Base-by-base conservation (phyloP, 2,888 invertebrate genomes). In the Leptogaster cylindrica region DNA sequence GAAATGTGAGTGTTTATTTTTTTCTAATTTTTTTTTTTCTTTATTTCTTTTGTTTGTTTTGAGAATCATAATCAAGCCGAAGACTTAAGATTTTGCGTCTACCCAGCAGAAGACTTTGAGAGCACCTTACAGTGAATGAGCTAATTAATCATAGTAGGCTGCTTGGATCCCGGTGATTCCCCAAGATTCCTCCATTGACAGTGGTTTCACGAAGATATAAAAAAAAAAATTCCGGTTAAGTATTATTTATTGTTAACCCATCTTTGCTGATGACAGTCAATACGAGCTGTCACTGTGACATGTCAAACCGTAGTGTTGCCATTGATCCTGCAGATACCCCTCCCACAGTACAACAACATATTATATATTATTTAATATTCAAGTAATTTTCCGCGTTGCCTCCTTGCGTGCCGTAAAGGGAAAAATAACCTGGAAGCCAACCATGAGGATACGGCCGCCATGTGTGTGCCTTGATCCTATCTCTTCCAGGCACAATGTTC, bases 71-170 rank as follows among this genome's bases (percentile, higher is more conserved):
- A 55, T 55, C 20, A 36, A 20, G 23, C 20, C n/a, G 36, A 12
- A 18, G 52, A 10, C 39, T 58, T 58, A 41, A 20, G 63, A 25
- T 27, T n/a, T n/a, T n/a, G n/a, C n/a, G n/a, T 18, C 20, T 41
- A 2, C 41, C 33, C 4, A 41, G 16, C 46, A 44, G 46, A 46
- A 46, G 44, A 31, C 41, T 44, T 18, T 31, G 46, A 63, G 28
- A 44, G 28, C 20, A 39, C 18, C 20, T 63, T 31, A 16, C 20
- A 46, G 63, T 44, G 46, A 44, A 16, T 18, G 20, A n/a, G 28
- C 20, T 25, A 63, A 63, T 63, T 63, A 63, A 63, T 63, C 63
- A 63, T n/a, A n/a, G n/a, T n/a, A n/a, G n/a, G n/a, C n/a, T n/a
- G n/a, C n/a, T n/a, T n/a, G n/a, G n/a, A n/a, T n/a, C n/a, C n/a